Base-by-base conservation (phyloP, 2,113 vertebrate genomes). In the Castor canadensis region DNA sequence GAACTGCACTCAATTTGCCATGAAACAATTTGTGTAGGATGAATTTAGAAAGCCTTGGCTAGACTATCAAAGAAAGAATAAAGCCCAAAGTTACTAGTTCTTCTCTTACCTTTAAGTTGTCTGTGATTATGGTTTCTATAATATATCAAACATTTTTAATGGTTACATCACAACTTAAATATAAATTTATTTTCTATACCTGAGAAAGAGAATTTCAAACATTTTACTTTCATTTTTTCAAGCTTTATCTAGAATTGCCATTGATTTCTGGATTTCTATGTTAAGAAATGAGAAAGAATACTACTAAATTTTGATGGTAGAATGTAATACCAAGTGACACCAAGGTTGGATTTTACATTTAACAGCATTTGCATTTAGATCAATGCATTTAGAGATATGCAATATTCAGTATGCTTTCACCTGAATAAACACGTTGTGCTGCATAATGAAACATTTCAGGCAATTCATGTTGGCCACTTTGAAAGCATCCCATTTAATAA, bases 331-430 rank as follows among this genome's bases (percentile, higher is more conserved):
- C 73, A 96, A 93, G 96, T 96, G 95, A 96, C 95, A 96, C 32
- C 9, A 72, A 91, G 86, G 95, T 91, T 97, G 91, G 45, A 82
- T 94, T 96, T 97, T 94, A 94, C 85, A 95, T 91, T 97, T 96
- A 95, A 81, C 85, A 89, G 60, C 87, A 96, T 98, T 98, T 97
- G 95, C 97, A 98, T 98, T 96, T 98, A 97, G 89, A 98, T 98
- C 92, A 97, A 47, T 95, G 86, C 85, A 86, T 95, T 95, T 93
- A 94, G 85, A 94, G 58, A 91, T 95, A 67, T 60, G 67, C 81
- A 96, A 87, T 92, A 89, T 93, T 90, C 96, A 91, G 45, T 92
- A 88, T 80, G 90, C 62, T 96, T 95, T 95, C 73, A 87, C 82
- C 84, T 94, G 85, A 87, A 66, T 93, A 95, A 97, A 95, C 83